These are phyloP conservation scores for Mizuhopecten yessoensis DNA, from an alignment of 1,140 invertebrate genomes.

Conservation along the genomic window DNA sequence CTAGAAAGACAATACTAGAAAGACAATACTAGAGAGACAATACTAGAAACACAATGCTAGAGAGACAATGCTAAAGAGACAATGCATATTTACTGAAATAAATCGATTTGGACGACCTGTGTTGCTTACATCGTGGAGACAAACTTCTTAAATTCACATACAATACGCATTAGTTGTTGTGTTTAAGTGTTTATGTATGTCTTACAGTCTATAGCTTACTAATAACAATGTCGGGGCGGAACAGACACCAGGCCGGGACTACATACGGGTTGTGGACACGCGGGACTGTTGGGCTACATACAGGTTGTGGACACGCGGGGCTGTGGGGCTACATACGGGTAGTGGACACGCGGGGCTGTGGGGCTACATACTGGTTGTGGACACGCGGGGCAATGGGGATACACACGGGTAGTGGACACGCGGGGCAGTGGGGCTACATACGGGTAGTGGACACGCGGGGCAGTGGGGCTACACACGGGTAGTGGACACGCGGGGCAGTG, in stretches of 20 bases:
- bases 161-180: neutral
- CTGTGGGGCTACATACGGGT: neutral
- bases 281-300: neutral
- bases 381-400: neutral
- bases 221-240: neutral
- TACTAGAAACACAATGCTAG: too few relatives aligned
- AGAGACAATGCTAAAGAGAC: too few relatives aligned
- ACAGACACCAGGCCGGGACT: neutral
- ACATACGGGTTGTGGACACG: neutral
- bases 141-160: constrained; percentile 27
- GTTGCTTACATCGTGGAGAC: constrained; percentile 6
- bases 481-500: neutral
- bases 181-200: neutral
- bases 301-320: neutral
- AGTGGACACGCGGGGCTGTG: neutral
- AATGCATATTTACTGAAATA: neutral
- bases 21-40: too few relatives aligned
- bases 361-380: neutral
- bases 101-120: neutral
- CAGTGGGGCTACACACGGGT: neutral
- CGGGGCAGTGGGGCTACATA: neutral
- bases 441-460: neutral
- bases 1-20: too few relatives aligned
- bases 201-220: neutral
- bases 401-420: neutral